phyloP scores from a whole-genome alignment of 2,888 invertebrate genomes.

The Eumerus sabulonum region DNA sequence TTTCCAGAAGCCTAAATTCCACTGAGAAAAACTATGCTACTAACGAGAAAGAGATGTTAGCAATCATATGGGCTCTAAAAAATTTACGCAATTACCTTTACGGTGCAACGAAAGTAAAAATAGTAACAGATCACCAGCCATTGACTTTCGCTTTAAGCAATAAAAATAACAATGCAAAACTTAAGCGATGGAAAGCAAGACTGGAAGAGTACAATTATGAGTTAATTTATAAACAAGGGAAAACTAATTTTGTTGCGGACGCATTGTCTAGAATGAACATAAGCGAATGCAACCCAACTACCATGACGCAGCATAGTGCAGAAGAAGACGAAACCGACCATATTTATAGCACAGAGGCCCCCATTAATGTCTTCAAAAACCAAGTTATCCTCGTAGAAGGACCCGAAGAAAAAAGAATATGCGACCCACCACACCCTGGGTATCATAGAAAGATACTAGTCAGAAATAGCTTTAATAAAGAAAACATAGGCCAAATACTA shows the following conservation, averaged over 20 bases:
- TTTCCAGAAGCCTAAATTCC: background rate
- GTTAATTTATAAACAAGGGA: background rate
- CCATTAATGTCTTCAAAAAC: slow-evolving; percentile 24
- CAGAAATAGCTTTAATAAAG: background rate
- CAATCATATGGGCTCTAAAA: slow-evolving; percentile 5
- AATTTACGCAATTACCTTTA: slow-evolving; percentile 3
- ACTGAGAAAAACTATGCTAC: slow-evolving; percentile 1
- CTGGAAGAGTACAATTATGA: slow-evolving; percentile 2
- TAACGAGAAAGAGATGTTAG: slow-evolving; percentile 8
- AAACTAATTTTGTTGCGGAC: background rate
- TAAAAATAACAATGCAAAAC: slow-evolving; percentile 7
- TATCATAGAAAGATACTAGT: slow-evolving; percentile 7
- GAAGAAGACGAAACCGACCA: background rate
- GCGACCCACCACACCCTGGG: slow-evolving; percentile 13
- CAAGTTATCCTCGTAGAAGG: slow-evolving; percentile 11
- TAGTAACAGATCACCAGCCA: slow-evolving; percentile 3
- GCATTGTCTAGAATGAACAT: background rate
- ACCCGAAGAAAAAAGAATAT: slow-evolving; percentile 12
- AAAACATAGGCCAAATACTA: slow-evolving; percentile 4
- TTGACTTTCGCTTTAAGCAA: slow-evolving; percentile 1
- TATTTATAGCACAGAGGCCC: slow-evolving; percentile 1
- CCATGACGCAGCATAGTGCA: slow-evolving; percentile 1
- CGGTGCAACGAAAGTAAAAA: background rate
- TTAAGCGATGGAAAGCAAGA: slow-evolving; percentile 7
- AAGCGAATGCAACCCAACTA: slow-evolving; percentile 3